Conservation (phyloP, 2,888 invertebrate species). For the Perdita meconis region DNA sequence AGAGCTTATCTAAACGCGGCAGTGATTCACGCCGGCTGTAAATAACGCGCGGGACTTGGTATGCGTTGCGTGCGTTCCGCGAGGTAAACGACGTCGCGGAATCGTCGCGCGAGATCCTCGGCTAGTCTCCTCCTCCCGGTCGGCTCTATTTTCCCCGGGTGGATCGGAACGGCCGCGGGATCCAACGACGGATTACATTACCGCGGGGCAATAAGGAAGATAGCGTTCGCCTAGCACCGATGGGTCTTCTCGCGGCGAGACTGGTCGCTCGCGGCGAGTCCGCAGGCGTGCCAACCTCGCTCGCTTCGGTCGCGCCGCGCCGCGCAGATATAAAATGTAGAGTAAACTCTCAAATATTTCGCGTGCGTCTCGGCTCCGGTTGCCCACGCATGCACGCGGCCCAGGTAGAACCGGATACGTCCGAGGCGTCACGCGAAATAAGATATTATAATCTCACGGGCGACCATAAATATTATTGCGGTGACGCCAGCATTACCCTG, state of each 20-base stretch:
- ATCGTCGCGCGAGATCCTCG: background rate
- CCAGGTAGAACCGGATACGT: conserved; percentile 76
- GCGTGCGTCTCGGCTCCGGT: conserved; percentile 37
- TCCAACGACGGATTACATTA: conserved; percentile 45
- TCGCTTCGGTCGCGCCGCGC: background rate
- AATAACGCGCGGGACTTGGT: conserved; percentile 69
- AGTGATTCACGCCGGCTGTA: conserved; percentile 74
- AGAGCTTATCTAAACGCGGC: conserved; percentile 72
- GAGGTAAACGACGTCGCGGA: background rate
- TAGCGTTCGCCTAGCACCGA: conserved; percentile 60
- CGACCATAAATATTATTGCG: conserved; percentile 79
- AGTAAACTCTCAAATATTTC: conserved; percentile 70
- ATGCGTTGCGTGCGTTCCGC: conserved; percentile 37
- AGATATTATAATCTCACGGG: conserved; percentile 81
- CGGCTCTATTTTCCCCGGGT: background rate
- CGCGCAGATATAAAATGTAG: conserved; percentile 65
- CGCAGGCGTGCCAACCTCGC: too few relatives aligned
- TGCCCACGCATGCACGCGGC: conserved; percentile 69
- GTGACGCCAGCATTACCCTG: conserved; percentile 77
- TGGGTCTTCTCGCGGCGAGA: conserved; percentile 26
- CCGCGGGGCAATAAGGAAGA: conserved; percentile 77
- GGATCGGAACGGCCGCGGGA: conserved; percentile 10
- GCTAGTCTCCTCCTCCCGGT: background rate
- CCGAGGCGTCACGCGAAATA: conserved; percentile 75
- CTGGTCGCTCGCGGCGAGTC: too few relatives aligned